Evolutionary conservation across 2,797 vertebrate species (phyloP).

Genomic region (Eurystomus glaucurus): DNA sequence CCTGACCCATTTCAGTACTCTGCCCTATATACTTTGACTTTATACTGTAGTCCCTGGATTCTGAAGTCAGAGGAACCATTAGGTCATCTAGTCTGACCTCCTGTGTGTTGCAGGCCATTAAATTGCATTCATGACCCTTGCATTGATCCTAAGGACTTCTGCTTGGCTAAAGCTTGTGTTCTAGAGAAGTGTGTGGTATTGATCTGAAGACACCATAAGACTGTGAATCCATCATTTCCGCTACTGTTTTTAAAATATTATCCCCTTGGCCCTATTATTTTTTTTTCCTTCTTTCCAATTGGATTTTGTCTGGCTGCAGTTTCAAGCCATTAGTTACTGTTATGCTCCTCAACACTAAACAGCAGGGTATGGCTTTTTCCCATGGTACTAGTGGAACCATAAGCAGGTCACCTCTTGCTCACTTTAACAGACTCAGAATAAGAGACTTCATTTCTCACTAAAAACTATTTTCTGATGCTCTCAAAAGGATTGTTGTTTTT

Average conservation of each 20-base stretch:
- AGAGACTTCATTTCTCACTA: background rate
- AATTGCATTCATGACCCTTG: slow-evolving; percentile 39
- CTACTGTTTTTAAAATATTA: slow-evolving; percentile 32
- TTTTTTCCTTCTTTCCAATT: background rate
- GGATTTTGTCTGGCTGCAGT: background rate
- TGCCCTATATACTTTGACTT: background rate
- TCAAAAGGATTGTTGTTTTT: background rate
- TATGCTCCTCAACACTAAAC: background rate
- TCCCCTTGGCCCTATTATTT: background rate
- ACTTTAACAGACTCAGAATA: background rate
- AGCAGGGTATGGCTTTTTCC: background rate
- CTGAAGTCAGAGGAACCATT: slow-evolving; percentile 5
- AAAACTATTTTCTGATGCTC: background rate
- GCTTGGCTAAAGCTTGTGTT: background rate
- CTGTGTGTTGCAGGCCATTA: background rate
- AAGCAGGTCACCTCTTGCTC: background rate
- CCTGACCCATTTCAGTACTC: background rate
- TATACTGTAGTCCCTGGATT: background rate
- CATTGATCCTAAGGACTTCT: slow-evolving; percentile 32
- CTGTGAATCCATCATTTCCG: slow-evolving; percentile 30
- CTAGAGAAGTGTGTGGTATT: background rate
- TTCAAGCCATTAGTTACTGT: background rate
- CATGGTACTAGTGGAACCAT: background rate
- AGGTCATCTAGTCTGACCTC: slow-evolving; percentile 28
- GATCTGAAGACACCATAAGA: slow-evolving; percentile 16